Conservation (phyloP, 2,113 vertebrate genomes). For the Mystacornis crossleyi region DNA sequence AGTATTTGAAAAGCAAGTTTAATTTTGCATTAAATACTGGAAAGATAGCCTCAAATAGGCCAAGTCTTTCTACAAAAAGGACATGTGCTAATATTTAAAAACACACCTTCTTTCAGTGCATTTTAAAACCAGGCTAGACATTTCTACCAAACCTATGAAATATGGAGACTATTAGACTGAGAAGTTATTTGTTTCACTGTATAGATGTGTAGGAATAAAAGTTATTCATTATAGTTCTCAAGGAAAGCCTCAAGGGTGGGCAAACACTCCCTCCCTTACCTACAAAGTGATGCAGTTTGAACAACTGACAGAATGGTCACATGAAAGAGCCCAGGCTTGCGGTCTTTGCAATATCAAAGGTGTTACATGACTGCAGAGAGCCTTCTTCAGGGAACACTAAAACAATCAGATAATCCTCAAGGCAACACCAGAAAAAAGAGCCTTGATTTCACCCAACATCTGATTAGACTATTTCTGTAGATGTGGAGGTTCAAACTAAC, state of each 20-base stretch:
- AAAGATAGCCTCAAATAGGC: background rate
- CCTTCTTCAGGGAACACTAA: background rate
- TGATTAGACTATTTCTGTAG: background rate
- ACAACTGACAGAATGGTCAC: background rate
- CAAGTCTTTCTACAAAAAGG: background rate
- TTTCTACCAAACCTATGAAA: background rate
- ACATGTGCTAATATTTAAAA: background rate
- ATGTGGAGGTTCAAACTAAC: background rate
- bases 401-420: background rate
- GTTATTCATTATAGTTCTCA: background rate
- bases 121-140: background rate
- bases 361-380: background rate
- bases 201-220: background rate
- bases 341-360: background rate
- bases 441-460: background rate
- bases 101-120: background rate
- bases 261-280: background rate
- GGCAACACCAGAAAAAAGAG: background rate
- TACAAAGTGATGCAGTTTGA: background rate
- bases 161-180: background rate
- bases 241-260: background rate
- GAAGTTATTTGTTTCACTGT: background rate
- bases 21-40: background rate
- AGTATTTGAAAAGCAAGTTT: background rate
- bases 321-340: accelerated